Evolutionary conservation across 2,888 invertebrate species (phyloP), one percentile per base, ranked within the genome.

Genomic region (Drosophila algonquin): DNA sequence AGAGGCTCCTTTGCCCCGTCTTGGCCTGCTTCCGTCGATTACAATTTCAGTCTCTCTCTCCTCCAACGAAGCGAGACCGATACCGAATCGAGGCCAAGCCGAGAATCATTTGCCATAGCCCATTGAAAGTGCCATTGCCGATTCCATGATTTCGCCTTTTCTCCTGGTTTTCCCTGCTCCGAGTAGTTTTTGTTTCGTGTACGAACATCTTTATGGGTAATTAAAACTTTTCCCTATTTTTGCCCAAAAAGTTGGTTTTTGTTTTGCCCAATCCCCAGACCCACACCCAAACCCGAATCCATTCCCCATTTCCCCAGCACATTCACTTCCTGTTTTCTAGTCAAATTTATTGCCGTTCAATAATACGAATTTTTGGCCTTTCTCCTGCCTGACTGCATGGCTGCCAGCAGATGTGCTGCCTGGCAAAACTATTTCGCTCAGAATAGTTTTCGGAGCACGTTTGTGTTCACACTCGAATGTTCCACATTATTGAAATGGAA

Each of bases 121-220:
- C 56, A 60, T 51, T 27, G 30, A 32, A 50, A 45, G 50, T 44
- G n/a, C 51, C 63, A 32, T 35, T 63, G 74, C 30, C 30, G n/a
- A 60, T 69, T 52, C 53, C 74, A 56, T 71, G 51, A 53, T 46
- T 24, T 55, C 56, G 9, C 30, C 46, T 52, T 51, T 32, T 40
- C 9, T 14, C 18, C 50, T 67, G 52, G 46, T 48, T 60, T 21
- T 54, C 54, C 30, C 62, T 58, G 47, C 35, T 61, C 12, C 12
- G 12, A 18, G 56, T 60, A 55, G 61, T 47, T 73, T 69, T 80
- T 74, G 80, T 80, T 84, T 76, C 77, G 76, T 79, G 79, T 76
- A 63, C 72, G 75, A 83, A 81, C 89, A 90, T 90, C 89, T 90
- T 90, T 89, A 90, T 90, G 90, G 90, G 89, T 90, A 90, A 90